Evolutionary conservation across 2,797 vertebrate genomes (phyloP), one percentile per base, ranked within the genome.

Genomic region (Gallinago solitaria): DNA sequence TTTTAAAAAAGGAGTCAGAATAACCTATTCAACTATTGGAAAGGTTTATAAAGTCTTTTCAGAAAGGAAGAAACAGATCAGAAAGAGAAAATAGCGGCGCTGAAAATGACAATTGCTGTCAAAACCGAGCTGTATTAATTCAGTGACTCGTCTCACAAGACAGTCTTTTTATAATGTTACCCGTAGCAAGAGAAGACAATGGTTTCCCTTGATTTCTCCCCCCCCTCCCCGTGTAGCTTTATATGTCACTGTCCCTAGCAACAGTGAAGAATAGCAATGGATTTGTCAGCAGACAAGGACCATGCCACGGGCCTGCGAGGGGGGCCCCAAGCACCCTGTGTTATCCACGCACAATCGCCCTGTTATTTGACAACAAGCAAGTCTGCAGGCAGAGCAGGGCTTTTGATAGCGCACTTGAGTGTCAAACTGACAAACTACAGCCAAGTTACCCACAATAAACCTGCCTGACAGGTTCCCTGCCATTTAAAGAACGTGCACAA

Each of bases 141-240:
- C 95, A 90, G 85, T 74, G 75, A 45, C 74, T 95, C 0, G 60
- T 73, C 83, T 71, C 74, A 94, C 82, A 90, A 95, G 77, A 93
- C 88, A 81, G 57, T 64, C 87, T 91, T 90, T 89, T 94, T 86
- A 85, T 79, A 96, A 80, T 48, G 74, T 70, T 89, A 82, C 73
- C 80, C 78, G 50, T 9, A 73, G 79, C 12, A 23, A 90, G 28
- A 74, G 60, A 74, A 95, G 56, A 96, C 95, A 96, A 91, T 82
- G 85, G 74, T 2, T 89, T 33, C 77, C 67, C 89, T 95, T 95
- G 82, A 95, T 86, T 87, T 68, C 11, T 8, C 11, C 33, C 9
- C 20, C 12, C 19, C 33, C 37, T 39, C 45, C 6, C 43, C 12
- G 13, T 0, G 67, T 17, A 84, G 96, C 83, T 89, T 65, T 90